Evolutionary conservation across 2,888 invertebrate genomes (phyloP), one percentile per base, ranked within the genome.

Genomic region (Anthoptus insignis): DNA sequence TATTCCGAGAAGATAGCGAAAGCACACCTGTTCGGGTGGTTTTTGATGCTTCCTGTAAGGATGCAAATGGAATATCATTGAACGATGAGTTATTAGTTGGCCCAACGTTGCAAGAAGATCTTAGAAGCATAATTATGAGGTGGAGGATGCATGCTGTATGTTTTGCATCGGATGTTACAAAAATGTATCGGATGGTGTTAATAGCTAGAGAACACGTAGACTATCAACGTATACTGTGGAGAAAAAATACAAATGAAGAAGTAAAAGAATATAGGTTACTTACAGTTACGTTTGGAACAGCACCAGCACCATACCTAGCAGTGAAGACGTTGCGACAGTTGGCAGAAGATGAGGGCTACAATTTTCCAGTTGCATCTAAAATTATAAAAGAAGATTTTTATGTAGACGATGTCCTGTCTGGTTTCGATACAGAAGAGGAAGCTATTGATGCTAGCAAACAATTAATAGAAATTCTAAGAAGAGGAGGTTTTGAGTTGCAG

Each of bases 121-220:
- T 76, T 32, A 66, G 73, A 56, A 56, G 56, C 13, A 50, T 76
- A 3, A n/a, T 76, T 32, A 9, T 32, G 11, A 49, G 72, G 64
- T 76, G 75, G 67, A 32, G 73, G 29, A 68, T 47, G 32, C 64
- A 75, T 16, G 54, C 29, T 8, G 21, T 75, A 1, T 72, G 67
- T 14, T 68, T 76, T 14, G 68, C 72, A 0, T 68, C 72, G 8
- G 76, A 73, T 45, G 66, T 76, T 3, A 39, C 61, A 24, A 72
- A 76, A 64, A 79, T 79, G 76, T 79, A 75, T 50, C 32, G 77
- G 2, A 67, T 71, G 66, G 64, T 77, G 11, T 37, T 56, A 7
- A 66, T 76, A 4, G 3, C 42, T 4, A 57, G 65, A 21, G 65
- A 70, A 16, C 68, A 78, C 32, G 49, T 65, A 19, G 65, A 71